Evolutionary conservation across 2,888 invertebrate genomes (phyloP).

Genomic region (Merodon equestris): DNA sequence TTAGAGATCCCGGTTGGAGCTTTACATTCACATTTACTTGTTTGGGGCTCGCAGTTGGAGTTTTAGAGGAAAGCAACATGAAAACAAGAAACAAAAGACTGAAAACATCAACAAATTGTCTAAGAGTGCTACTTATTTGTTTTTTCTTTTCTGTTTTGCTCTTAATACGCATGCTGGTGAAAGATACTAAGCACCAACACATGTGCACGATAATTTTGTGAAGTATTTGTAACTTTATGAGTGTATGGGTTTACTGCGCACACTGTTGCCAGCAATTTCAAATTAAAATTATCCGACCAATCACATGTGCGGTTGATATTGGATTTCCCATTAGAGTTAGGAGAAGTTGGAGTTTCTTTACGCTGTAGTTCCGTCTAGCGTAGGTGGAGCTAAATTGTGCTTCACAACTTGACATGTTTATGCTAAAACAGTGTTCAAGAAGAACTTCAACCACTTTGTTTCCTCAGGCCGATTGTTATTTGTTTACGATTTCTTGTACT

Average conservation of each 20-base stretch:
- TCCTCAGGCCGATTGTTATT: slow-evolving; percentile 53
- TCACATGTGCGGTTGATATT: slow-evolving; percentile 9
- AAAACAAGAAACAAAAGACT: slow-evolving; percentile 6
- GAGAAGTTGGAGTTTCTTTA: slow-evolving; percentile 21
- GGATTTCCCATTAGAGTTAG: slow-evolving; percentile 53
- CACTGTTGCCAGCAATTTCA: slow-evolving; percentile 7
- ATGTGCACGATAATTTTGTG: too few relatives aligned
- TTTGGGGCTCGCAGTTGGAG: slow-evolving; percentile 22
- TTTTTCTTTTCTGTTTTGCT: too few relatives aligned
- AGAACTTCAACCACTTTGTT: slow-evolving; percentile 60
- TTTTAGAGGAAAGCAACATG: not conserved
- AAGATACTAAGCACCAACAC: too few relatives aligned
- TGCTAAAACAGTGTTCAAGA: slow-evolving; percentile 51
- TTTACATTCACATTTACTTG: slow-evolving; percentile 5
- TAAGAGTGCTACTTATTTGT: not conserved
- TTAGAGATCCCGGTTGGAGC: slow-evolving; percentile 27
- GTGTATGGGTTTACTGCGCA: slow-evolving; percentile 36
- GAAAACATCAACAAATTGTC: slow-evolving; percentile 11
- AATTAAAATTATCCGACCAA: slow-evolving; percentile 62
- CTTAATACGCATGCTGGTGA: too few relatives aligned
- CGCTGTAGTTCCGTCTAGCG: slow-evolving; percentile 14
- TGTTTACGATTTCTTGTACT: slow-evolving; percentile 54
- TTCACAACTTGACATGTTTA: slow-evolving; percentile 35
- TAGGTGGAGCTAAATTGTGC: slow-evolving; percentile 56
- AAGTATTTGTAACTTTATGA: slow-evolving; percentile 9